These are phyloP conservation scores for Globia sparganii DNA, from an alignment of 2,888 invertebrate genomes.

Conservation along the genomic window DNA sequence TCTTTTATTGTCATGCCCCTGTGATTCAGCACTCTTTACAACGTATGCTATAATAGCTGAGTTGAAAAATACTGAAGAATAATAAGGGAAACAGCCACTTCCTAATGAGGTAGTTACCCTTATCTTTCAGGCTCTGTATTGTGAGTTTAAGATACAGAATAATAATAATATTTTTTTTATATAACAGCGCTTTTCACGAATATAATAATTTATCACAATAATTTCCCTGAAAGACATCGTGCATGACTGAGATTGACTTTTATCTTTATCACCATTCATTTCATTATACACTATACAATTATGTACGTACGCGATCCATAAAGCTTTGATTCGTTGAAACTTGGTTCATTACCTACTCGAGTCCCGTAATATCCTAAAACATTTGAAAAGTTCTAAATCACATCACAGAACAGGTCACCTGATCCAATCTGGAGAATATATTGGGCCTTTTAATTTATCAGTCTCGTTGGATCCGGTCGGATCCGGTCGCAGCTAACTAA, in stretches of 20 bases:
- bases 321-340: neutral
- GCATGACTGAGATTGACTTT: neutral
- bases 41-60: neutral
- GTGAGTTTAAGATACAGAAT: too few species aligned
- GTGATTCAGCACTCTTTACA: slow-evolving; percentile 1
- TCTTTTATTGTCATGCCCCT: slow-evolving; percentile 16
- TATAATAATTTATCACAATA: neutral
- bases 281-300: too few species aligned
- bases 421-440: slow-evolving; percentile 63
- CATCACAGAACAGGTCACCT: slow-evolving; percentile 44
- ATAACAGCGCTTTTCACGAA: neutral
- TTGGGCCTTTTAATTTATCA: slow-evolving; percentile 74
- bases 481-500: slow-evolving; percentile 60
- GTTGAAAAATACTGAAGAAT: neutral
- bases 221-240: neutral
- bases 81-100: neutral
- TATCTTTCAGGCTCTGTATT: neutral
- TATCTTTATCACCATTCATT: too few species aligned
- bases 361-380: neutral
- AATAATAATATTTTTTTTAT: too few species aligned
- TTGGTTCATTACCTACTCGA: neutral
- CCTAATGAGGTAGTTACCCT: neutral
- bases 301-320: neutral
- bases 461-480: slow-evolving; percentile 36
- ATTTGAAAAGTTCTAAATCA: slow-evolving; percentile 30